Evolutionary conservation across 2,888 invertebrate species (phyloP), one percentile per base, ranked within the genome.

Genomic region (Cheilosia vulpina): DNA sequence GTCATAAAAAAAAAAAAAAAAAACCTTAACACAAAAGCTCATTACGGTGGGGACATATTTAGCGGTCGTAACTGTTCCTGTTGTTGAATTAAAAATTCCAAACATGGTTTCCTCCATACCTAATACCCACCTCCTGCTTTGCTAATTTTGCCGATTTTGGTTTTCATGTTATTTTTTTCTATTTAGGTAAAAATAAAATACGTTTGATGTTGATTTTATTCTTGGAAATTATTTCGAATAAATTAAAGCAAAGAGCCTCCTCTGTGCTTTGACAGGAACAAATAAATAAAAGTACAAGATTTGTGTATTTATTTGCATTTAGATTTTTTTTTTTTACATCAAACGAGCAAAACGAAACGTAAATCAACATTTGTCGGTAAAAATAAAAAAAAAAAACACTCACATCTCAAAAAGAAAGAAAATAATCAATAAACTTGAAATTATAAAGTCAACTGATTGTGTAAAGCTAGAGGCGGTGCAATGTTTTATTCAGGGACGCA

Each of bases 271-370:
- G 77, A 50, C 68, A 53, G 60, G 24, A 24, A 15, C 41, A 53
- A 72, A 62, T 55, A 72, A 66, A 66, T 66, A 62, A 52, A 57
- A 65, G 45, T 34, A 55, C 19, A 55, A 66, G 52, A 62, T 77
- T 75, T 71, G 73, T 80, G 73, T 66, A 63, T 76, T 72, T 72
- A 62, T 80, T 73, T 73, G 66, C 45, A 73, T 80, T 68, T 73
- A 1, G 50, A 15, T 11, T 13, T 65, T 34, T 21, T 34, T 21
- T 73, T 76, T 62, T 60, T 57, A 66, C 79, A 68, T 80, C 73
- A 80, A 68, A 73, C 63, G 73, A 34, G 43, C n/a, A 17, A 50
- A 31, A 65, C 34, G 38, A 57, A 57, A 57, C 17, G 43, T 24
- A 58, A 52, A n/a, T 38, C 34, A 27, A 52, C 38, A 41, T 52